These are phyloP conservation scores for Microvelia longipes DNA, from an alignment of 1,140 invertebrate genomes.

Conservation along the genomic window DNA sequence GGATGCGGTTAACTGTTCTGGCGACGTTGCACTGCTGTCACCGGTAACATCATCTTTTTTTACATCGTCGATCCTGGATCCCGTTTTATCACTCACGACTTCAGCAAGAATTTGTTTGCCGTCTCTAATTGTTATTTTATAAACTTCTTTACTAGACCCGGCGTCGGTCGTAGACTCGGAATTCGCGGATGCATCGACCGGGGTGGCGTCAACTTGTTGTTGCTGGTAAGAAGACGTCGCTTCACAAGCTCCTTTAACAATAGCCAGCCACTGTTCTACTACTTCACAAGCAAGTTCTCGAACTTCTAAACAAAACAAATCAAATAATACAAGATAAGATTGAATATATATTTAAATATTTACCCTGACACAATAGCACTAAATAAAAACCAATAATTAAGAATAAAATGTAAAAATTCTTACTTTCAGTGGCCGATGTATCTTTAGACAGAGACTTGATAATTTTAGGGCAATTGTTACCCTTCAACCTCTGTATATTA, in stretches of 20 bases:
- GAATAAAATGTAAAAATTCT: constrained; percentile 5
- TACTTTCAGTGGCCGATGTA: constrained; percentile 16
- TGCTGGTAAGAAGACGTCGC: not conserved
- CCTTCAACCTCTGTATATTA: constrained; percentile 71
- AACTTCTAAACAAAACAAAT: constrained; percentile 41
- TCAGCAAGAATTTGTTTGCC: constrained; percentile 54
- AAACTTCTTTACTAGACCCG: constrained; percentile 26
- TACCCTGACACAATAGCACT: not conserved
- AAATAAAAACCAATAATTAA: constrained; percentile 2
- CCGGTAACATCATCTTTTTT: not conserved
- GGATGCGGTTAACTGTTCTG: not conserved
- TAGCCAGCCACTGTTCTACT: constrained; percentile 80
- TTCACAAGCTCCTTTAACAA: constrained; percentile 41
- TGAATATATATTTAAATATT: constrained; percentile 6
- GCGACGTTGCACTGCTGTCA: not conserved
- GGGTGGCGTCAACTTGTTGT: constrained; percentile 6
- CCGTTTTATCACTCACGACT: constrained; percentile 31
- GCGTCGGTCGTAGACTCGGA: constrained; percentile 15
- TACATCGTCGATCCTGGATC: constrained; percentile 8
- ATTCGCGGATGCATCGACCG: not conserved
- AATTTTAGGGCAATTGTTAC: constrained; percentile 78
- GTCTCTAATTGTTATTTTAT: constrained; percentile 55
- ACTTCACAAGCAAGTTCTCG: constrained; percentile 55
- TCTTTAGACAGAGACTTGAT: constrained; percentile 77
- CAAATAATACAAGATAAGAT: constrained; percentile 5